Evolutionary conservation across 2,888 invertebrate genomes (phyloP).

Genomic region (Digitonthophagus gazella): DNA sequence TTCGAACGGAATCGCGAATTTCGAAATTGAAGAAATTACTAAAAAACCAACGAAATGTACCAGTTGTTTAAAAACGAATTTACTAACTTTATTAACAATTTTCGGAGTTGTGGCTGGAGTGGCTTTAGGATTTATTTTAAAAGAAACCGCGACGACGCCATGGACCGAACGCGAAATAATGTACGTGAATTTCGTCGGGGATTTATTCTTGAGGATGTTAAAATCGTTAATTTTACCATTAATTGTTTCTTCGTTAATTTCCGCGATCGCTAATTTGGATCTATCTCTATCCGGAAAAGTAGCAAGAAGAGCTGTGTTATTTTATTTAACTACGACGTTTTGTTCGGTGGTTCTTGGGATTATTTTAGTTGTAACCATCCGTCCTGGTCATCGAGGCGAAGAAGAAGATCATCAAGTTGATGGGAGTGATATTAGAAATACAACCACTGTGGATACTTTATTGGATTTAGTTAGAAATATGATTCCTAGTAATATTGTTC

Average conservation of each 20-base stretch:
- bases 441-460: conserved; percentile 66
- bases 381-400: conserved; percentile 55
- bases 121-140: conserved; percentile 54
- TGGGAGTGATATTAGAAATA: conserved; percentile 46
- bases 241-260: conserved; percentile 65
- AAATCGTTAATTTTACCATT: conserved; percentile 73
- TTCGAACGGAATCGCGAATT: neutral
- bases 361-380: conserved; percentile 63
- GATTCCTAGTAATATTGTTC: conserved; percentile 66
- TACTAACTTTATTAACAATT: conserved; percentile 60
- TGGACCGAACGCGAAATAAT: conserved; percentile 62
- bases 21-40: neutral
- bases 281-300: conserved; percentile 65
- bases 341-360: conserved; percentile 71
- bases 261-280: conserved; percentile 69
- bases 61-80: conserved; percentile 49
- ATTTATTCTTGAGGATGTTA: conserved; percentile 71
- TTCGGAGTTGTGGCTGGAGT: conserved; percentile 58
- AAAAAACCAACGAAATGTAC: conserved; percentile 33
- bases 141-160: conserved; percentile 42
- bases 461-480: conserved; percentile 70
- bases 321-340: conserved; percentile 68
- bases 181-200: conserved; percentile 69
- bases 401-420: conserved; percentile 32
- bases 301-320: conserved; percentile 64